Conservation (phyloP, 2,113 vertebrate species). For the Salminus brasiliensis region DNA sequence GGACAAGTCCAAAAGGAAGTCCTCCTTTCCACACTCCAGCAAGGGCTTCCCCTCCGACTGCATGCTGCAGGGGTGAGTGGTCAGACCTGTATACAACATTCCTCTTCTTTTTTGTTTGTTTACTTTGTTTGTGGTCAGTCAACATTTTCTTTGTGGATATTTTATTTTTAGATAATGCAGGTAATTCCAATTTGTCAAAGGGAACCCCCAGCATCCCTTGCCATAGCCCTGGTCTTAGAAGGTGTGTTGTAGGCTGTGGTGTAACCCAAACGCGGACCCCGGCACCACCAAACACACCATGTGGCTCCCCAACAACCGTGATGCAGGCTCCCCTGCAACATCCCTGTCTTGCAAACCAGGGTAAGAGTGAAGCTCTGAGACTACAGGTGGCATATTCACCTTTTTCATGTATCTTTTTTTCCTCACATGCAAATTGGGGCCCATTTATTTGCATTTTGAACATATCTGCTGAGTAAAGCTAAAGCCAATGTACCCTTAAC, state of each 20-base stretch:
- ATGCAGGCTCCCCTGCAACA: not conserved
- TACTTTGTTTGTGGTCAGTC: not conserved
- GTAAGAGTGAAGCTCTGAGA: constrained; percentile 38
- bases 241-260: not conserved
- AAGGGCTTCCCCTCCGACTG: not conserved
- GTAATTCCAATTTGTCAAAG: not conserved
- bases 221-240: not conserved
- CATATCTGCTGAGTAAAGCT: not conserved
- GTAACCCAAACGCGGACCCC: not conserved
- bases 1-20: not conserved
- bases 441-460: too few species aligned
- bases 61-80: constrained; percentile 36
- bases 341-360: not conserved
- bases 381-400: not conserved
- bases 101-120: not conserved
- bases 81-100: not conserved
- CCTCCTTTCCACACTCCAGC: not conserved
- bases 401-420: too few species aligned
- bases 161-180: not conserved
- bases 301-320: not conserved
- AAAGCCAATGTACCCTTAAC: constrained; percentile 6
- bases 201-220: not conserved
- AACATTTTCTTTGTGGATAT: not conserved
- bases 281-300: constrained; percentile 15
- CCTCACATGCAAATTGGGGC: too few species aligned